Conservation (phyloP, 1,140 invertebrate species). For the Eulimnadia texana region DNA sequence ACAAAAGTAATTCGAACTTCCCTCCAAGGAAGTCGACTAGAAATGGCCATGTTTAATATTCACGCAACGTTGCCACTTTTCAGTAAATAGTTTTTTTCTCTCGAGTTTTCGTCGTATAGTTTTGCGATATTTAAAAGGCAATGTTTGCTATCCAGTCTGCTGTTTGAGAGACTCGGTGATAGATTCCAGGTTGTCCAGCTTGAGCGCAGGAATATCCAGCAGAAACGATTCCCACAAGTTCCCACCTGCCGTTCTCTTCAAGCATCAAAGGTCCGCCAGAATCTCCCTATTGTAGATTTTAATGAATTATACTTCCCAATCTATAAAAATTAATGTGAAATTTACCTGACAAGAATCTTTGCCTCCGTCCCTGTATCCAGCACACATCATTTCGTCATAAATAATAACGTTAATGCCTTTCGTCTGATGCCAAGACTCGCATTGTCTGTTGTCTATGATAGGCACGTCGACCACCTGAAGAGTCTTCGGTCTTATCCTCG, state of each 20-base stretch:
- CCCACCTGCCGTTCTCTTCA: constrained; percentile 70
- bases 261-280: constrained; percentile 81
- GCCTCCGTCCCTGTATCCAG: constrained; percentile 79
- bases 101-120: neutral
- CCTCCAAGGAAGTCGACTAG: neutral
- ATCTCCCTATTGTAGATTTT: constrained; percentile 44
- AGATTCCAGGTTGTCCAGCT: constrained; percentile 80
- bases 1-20: neutral
- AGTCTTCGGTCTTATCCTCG: constrained; percentile 71
- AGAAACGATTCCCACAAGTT: constrained; percentile 76
- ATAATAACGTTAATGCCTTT: constrained; percentile 77
- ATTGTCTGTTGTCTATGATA: constrained; percentile 72
- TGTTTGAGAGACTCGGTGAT: constrained; percentile 81
- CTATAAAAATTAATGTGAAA: neutral
- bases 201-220: constrained; percentile 87
- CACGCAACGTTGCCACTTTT: too few species aligned
- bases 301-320: neutral
- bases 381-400: constrained; percentile 93
- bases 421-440: constrained; percentile 49
- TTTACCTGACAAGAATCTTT: constrained; percentile 61
- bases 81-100: neutral
- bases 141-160: constrained; percentile 70
- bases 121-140: constrained; percentile 12
- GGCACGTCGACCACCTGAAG: constrained; percentile 85
- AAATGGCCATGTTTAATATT: neutral